Base-by-base conservation (phyloP, 2,888 invertebrate genomes). In the Athetis lepigone region DNA sequence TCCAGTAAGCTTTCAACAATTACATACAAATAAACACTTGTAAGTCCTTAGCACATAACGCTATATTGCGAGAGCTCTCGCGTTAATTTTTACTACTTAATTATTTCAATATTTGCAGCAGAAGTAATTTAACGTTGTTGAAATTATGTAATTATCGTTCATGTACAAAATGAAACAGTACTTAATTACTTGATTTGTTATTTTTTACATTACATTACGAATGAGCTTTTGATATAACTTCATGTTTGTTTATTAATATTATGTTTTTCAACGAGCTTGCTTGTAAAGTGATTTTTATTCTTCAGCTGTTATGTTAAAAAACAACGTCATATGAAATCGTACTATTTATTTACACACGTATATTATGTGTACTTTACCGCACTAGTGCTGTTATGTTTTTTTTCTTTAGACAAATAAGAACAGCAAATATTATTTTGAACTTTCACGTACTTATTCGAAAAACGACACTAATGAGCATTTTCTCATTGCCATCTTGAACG, bases 61-160 rank as follows among this genome's bases (percentile, higher is more conserved):
- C 61, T 70, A 70, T 61, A 75, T 82, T 63, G 75, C 63, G 63
- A 79, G 79, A 75, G 77, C 63, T 69, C 76, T 77, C 71, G 39
- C 63, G 60, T 63, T 72, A 75, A 79, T 77, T 77, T 77, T 51
- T 39, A 47, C 68, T 59, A 76, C 76, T 73, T 70, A 60, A 75
- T 70, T 65, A 70, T 71, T 81, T 67, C 60, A 70, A 75, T 78
- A 79, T 77, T 80, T 69, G 54, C 73, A 46, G 71, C 71, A 43
- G 37, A 75, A 65, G 65, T 75, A 76, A 73, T 77, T 70, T 60
- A 56, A 60, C 42, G 40, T 52, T 54, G 37, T n/a, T 37, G 36
- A 54, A 57, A 40, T 77, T 68, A 46, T 39, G 40, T 60, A 54
- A 65, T 73, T 59, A 65, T 56, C 19, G 50, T 36, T 75, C 46